Base-by-base conservation (phyloP, 2,797 vertebrate genomes). In the Triplophysa yarkandensis region DNA sequence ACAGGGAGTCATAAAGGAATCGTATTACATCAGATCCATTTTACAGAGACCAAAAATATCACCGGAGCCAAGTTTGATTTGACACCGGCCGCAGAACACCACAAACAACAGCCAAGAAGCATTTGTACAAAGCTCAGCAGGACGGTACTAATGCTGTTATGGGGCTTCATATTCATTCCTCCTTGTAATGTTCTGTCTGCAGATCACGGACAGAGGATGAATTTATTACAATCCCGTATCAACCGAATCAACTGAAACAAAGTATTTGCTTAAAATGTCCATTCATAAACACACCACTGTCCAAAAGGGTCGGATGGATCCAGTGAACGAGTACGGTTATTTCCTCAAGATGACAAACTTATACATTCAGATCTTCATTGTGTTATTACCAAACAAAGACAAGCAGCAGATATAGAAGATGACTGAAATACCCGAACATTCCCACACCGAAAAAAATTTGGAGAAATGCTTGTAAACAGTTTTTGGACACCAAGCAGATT, bases 201-300 rank as follows among this genome's bases (percentile, higher is more conserved):
- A 50, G 60, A 70, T 19, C 67, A 70, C 28, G 4, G 61, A 64
- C 41, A 28, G 48, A 28, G 30, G 60, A 60, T 52, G 71, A 71
- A 65, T 70, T 66, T 28, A 74, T 71, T 75, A 75, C 17, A 58
- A 30, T 54, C 46, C 54, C 27, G 41, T 19, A 43, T 65, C 16
- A 28, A 30, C 30, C 65, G 41, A 79, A 46, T 41, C 39, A 61
- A 61, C 57, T 43, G 34, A 27, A 62, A 68, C n/a, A n/a, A 27
- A 34, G 21, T 54, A 44, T 39, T 44, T 32, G 19, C 23, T 70
- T 19, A 25, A 28, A 50, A 50, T 50, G 28, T 19, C 16, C 21
- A 6, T 65, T 14, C 6, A 63, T 64, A 70, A 70, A 69, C 50
- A 66, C 55, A 58, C 21, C 0, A 55, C 36, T 65, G 10, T 23